phyloP scores from a whole-genome alignment of 2,113 vertebrate genomes.

The Cardinalis cardinalis region DNA sequence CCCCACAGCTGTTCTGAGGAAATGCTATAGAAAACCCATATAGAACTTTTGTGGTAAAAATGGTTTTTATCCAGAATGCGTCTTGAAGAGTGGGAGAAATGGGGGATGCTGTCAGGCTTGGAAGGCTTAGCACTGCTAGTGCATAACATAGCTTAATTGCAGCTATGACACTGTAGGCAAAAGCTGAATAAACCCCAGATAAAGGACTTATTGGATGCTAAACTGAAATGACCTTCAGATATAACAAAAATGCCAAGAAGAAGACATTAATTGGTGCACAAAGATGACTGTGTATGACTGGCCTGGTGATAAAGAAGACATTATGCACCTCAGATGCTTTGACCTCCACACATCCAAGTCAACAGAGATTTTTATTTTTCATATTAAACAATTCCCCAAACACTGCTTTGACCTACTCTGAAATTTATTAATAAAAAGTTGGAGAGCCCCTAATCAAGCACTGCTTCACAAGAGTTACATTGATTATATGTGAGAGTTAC shows the following conservation, averaged over 20 bases:
- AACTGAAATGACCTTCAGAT: slow-evolving; percentile 1
- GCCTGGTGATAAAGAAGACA: neutral
- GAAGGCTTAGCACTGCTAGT: neutral
- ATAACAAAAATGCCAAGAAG: neutral
- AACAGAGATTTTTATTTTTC: neutral
- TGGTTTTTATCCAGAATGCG: neutral
- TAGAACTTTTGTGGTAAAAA: neutral
- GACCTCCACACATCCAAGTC: neutral
- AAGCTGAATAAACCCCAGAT: slow-evolving; percentile 16
- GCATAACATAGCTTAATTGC: neutral
- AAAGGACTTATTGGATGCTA: slow-evolving; percentile 21
- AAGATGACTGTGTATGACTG: slow-evolving; percentile 5
- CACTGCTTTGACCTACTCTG: neutral
- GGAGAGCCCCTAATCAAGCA: neutral
- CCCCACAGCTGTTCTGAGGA: slow-evolving; percentile 3
- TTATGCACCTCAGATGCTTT: slow-evolving; percentile 15
- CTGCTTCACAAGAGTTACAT: neutral
- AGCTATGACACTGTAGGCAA: neutral
- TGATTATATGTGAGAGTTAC: neutral
- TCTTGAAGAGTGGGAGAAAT: neutral
- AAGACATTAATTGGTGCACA: slow-evolving; percentile 8
- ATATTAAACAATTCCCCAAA: neutral
- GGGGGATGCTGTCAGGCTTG: neutral
- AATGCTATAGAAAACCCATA: neutral
- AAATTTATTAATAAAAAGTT: neutral